Evolutionary conservation across 2,113 vertebrate species (phyloP).

Genomic region (Semicossyphus pulcher): DNA sequence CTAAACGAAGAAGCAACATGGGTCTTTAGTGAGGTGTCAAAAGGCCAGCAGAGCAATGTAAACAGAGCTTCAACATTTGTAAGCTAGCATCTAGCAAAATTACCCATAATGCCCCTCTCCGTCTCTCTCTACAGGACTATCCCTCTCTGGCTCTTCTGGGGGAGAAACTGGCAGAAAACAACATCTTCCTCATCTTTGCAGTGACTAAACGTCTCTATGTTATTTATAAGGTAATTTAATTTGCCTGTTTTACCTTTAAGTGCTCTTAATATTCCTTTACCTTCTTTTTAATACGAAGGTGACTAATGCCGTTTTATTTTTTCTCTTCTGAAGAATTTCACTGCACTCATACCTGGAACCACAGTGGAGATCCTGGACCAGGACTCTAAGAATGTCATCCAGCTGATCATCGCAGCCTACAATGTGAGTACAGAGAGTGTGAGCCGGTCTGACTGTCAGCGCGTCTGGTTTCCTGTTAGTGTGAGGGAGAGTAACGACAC

Average conservation of each 20-base stretch:
- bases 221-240: slow-evolving; percentile 91
- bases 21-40: not conserved
- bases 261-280: not conserved
- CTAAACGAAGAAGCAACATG: not conserved
- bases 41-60: slow-evolving; percentile 22
- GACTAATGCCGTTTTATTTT: not conserved
- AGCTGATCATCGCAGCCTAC: slow-evolving; percentile 94
- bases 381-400: slow-evolving; percentile 97
- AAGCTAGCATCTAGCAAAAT: slow-evolving; percentile 3
- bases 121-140: slow-evolving; percentile 87
- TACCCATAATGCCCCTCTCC: slow-evolving; percentile 9
- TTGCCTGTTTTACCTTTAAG: not conserved
- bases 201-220: slow-evolving; percentile 93
- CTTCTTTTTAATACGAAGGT: not conserved
- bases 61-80: slow-evolving; percentile 30
- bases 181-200: slow-evolving; percentile 97
- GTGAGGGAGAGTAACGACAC: not conserved
- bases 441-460: not conserved
- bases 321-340: slow-evolving; percentile 88
- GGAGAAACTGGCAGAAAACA: slow-evolving; percentile 96
- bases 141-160: slow-evolving; percentile 96
- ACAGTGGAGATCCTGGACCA: slow-evolving; percentile 96
- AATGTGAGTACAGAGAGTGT: slow-evolving; percentile 86
- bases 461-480: slow-evolving; percentile 33
- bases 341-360: slow-evolving; percentile 94